Base-by-base conservation (phyloP, 1,140 invertebrate genomes). In the Rhizoglyphus robini region DNA sequence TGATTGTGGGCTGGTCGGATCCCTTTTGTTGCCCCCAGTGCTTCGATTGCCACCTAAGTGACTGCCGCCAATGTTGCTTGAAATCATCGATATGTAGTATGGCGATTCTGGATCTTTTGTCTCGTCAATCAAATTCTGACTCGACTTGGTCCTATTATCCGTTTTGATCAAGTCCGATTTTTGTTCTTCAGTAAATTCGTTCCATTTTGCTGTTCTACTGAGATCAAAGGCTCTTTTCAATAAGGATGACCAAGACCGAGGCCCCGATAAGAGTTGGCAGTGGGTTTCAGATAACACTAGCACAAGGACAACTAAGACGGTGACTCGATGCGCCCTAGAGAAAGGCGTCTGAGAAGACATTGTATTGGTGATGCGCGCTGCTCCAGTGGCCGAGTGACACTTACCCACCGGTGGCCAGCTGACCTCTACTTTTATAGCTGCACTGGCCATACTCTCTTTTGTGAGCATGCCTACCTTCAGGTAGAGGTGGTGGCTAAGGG, bases 141-240 rank as follows among this genome's bases (percentile, higher is more conserved):
- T 51, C 8, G 31, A 54, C 15, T 54, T 25, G 20, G 8, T 32
- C 20, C 23, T 5, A 25, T 27, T 32, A 25, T 54, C 51, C 51
- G 20, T 23, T 32, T 11, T 32, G 15, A 32, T 32, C 51, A 23
- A 54, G 8, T 54, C 51, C 20, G 31, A 27, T 54, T 46, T 60
- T 60, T 51, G 48, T 46, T 60, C 58, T 46, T 60, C 58, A 27
- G 36, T 32, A 60, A 60, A 60, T 46, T 60, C 58, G 27, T 60
- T 60, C 58, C 58, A 60, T 46, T 60, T 60, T 32, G 8, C 58
- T 20, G 11, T 32, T 20, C 58, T 29, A 46, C 27, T 46, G n/a
- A 60, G 2, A n/a, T 60, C 58, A 27, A 60, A 1, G 1, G 58
- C 58, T 20, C 38, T 18, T n/a, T 32, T 13, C 13, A 60, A 46